phyloP scores from a whole-genome alignment of 2,888 invertebrate genomes.

The Synergus umbraculus region DNA sequence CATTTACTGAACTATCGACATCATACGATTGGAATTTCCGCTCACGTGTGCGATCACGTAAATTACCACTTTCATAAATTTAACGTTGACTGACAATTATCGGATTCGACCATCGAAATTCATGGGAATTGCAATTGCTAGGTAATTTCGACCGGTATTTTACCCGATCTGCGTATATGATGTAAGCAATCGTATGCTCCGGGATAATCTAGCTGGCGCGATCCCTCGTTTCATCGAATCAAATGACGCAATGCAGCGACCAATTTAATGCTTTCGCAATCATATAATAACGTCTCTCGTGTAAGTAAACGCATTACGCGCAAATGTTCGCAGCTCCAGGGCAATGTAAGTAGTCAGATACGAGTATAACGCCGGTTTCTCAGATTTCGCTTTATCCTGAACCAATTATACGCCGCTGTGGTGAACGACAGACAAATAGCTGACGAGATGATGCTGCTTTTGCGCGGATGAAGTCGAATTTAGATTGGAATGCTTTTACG shows the following conservation, averaged over 20 bases:
- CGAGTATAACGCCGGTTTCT: conserved; percentile 44
- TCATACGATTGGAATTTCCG: conserved; percentile 58
- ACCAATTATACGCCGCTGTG: conserved; percentile 53
- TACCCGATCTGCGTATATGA: conserved; percentile 26
- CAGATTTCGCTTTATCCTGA: conserved; percentile 55
- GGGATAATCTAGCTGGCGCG: conserved; percentile 1
- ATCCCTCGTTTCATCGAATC: conserved; percentile 42
- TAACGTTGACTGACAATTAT: conserved; percentile 65
- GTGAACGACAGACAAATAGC: conserved; percentile 35
- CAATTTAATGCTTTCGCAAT: conserved; percentile 56
- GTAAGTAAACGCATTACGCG: conserved; percentile 39
- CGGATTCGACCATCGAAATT: conserved; percentile 56
- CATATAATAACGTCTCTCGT: conserved; percentile 19
- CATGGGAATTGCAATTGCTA: conserved; percentile 58
- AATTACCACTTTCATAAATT: conserved; percentile 68
- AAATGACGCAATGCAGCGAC: conserved; percentile 48
- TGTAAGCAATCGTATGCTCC: conserved; percentile 36
- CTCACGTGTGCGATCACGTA: conserved; percentile 45
- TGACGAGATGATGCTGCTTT: conserved; percentile 25
- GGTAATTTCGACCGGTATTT: conserved; percentile 62
- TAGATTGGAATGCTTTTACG: conserved; percentile 14
- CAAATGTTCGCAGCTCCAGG: conserved; percentile 46
- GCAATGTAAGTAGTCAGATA: conserved; percentile 47
- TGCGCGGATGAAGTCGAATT: conserved; percentile 9
- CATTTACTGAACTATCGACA: conserved; percentile 2